Evolutionary conservation across 2,888 invertebrate species (phyloP).

Genomic region (Panopea generosa): DNA sequence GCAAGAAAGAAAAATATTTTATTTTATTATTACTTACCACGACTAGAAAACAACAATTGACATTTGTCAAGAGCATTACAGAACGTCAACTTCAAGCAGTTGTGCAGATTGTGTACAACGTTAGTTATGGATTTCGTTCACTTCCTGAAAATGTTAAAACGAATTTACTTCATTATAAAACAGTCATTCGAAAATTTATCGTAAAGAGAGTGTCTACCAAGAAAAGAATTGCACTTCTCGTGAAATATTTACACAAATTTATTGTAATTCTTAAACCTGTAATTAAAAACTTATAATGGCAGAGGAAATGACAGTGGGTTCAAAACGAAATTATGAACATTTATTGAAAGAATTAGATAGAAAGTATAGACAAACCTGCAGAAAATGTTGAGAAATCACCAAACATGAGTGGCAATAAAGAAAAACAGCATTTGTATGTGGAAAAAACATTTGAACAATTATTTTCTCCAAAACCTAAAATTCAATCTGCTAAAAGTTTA

Average conservation of each 20-base stretch:
- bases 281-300: slow-evolving; percentile 32
- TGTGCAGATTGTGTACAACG: no score
- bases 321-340: slow-evolving; percentile 21
- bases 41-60: slow-evolving; percentile 20
- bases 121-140: no score
- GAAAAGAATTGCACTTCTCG: slow-evolving; percentile 5
- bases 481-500: no score
- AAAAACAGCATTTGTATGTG: slow-evolving; percentile 9
- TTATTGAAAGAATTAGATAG: slow-evolving; percentile 9
- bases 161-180: slow-evolving; percentile 15
- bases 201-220: slow-evolving; percentile 10
- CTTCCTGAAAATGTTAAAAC: slow-evolving; percentile 12
- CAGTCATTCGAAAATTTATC: slow-evolving; percentile 19
- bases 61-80: slow-evolving; percentile 17
- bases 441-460: slow-evolving; percentile 27
- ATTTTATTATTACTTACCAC: slow-evolving; percentile 19
- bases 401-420: no score
- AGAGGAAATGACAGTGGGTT: slow-evolving; percentile 11
- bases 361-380: background rate
- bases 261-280: no score
- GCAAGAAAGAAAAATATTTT: slow-evolving; percentile 24
- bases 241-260: slow-evolving; percentile 8
- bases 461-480: no score
- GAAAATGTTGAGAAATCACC: background rate
- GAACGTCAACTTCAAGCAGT: no score